A percentile compares a stretch with the other conserved stretches of the same genome.
Evolutionary conservation across 2,888 invertebrate genomes (phyloP).

Genomic region (Microplitis deprimator): DNA sequence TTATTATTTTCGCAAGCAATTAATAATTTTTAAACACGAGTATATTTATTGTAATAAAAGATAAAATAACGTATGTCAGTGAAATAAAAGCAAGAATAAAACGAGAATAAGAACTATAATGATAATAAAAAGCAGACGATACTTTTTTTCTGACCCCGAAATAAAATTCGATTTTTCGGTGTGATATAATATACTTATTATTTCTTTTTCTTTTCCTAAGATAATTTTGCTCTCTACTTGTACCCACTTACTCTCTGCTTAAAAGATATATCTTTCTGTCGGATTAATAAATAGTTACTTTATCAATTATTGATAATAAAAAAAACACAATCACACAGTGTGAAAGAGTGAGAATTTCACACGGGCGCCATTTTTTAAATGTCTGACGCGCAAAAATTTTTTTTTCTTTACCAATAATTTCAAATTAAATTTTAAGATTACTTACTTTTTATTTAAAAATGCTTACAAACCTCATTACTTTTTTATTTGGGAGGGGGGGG

Average conservation of each 20-base stretch:
- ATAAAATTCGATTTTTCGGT: conserved; percentile 50
- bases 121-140: conserved; percentile 27
- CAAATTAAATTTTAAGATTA: too few relatives aligned
- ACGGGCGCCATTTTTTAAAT: too few relatives aligned
- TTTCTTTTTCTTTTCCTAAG: not conserved
- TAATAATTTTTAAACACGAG: not conserved
- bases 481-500: too few relatives aligned
- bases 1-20: too few relatives aligned
- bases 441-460: too few relatives aligned
- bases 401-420: too few relatives aligned
- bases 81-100: conserved; percentile 49
- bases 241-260: not conserved
- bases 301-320: not conserved
- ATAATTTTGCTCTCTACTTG: not conserved
- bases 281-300: not conserved
- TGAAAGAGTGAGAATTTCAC: too few relatives aligned
- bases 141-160: conserved; percentile 32
- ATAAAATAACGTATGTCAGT: conserved; percentile 59
- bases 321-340: too few relatives aligned
- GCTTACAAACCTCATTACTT: too few relatives aligned
- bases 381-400: too few relatives aligned
- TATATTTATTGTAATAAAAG: conserved; percentile 8
- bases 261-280: not conserved
- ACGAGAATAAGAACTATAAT: conserved; percentile 49
- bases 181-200: not conserved